Conservation (phyloP, 2,113 vertebrate species). For the Fregetta grallaria region DNA sequence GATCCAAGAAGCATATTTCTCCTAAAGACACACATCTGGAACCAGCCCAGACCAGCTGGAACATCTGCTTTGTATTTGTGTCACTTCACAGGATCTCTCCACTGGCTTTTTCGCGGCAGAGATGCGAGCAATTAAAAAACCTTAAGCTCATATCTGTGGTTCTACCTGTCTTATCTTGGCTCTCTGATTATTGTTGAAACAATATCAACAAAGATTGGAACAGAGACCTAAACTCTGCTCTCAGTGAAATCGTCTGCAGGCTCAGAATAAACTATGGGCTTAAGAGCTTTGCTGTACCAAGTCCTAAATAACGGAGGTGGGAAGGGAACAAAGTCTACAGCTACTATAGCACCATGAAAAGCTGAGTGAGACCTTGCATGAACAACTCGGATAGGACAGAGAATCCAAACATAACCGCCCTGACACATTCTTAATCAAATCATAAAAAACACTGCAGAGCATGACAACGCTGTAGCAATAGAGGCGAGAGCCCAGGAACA, state of each 20-base stretch:
- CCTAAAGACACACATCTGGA: neutral
- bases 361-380: neutral
- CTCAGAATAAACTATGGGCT: neutral
- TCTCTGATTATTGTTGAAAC: neutral
- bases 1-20: neutral
- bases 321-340: neutral
- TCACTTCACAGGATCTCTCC: neutral
- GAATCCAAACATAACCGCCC: neutral
- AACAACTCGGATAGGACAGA: neutral
- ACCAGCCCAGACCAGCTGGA: slow-evolving; percentile 14
- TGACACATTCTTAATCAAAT: neutral
- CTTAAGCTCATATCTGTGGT: neutral
- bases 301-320: neutral
- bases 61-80: neutral
- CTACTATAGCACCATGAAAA: neutral
- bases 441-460: neutral
- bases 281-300: neutral
- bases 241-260: neutral
- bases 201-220: neutral
- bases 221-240: neutral
- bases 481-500: neutral
- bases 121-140: neutral
- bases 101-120: neutral
- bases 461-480: neutral
- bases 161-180: neutral